Evolutionary conservation across 2,888 invertebrate genomes (phyloP), one percentile per base, ranked within the genome.

Genomic region (Parnassius apollo): DNA sequence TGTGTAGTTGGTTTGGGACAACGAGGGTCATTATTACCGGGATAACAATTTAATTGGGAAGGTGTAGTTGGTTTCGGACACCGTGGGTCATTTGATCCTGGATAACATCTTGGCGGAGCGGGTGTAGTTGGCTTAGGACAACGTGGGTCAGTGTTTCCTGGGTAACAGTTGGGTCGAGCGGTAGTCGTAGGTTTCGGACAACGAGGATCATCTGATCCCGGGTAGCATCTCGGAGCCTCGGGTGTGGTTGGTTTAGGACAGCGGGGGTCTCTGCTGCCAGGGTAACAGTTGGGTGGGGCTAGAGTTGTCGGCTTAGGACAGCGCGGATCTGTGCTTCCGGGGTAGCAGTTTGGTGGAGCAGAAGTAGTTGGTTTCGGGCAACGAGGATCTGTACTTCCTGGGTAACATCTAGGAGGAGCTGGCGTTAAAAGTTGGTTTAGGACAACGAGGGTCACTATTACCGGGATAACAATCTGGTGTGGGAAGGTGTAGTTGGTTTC

Each of bases 71-170:
- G 75, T 57, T 68, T 64, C 4, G 73, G 78, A n/a, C 77, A 85
- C 0, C 77, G 64, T 0, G 75, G 70, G 46, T 79, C 78, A 3
- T 66, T 67, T 1, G 67, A 70, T 1, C 78, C 78, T 1, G 78
- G 78, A 62, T 60, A 70, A 51, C 71, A 71, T 9, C 64, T 54
- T 1, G 70, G 68, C 4, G 55, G 44, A 49, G 25, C 56, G 48
- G 68, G 71, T 12, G 70, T 50, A 72, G 80, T 50, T 53, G 75
- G 66, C 48, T 66, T 64, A 0, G 81, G 80, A 56, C 86, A 85
- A 25, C 75, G 64, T 0, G 81, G 75, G 57, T 81, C 79, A 8
- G 65, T 69, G 1, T 72, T 71, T 10, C 80, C 82, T 22, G 79
- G 77, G 63, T 71, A 76, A 61, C 76, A 78, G 0, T 45, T 67